phyloP scores from a whole-genome alignment of 2,797 vertebrate genomes.

The Hippocampus kuda region DNA sequence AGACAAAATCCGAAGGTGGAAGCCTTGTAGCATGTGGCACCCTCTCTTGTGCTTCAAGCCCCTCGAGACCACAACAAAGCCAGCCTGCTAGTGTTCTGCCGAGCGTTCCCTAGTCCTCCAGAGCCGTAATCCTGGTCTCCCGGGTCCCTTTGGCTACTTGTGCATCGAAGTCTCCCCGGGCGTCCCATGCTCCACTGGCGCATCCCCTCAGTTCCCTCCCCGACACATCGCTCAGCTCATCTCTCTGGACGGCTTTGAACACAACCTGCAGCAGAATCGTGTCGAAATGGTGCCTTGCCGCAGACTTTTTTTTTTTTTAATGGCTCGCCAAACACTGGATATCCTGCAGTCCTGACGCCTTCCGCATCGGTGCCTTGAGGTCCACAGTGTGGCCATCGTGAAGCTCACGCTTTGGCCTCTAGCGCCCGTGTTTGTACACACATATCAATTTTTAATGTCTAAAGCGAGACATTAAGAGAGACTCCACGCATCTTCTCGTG shows the following conservation, averaged over 20 bases:
- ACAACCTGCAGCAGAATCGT: background rate
- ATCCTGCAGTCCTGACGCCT: background rate
- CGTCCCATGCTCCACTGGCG: background rate
- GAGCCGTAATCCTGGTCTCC: background rate
- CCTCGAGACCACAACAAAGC: constrained; percentile 1
- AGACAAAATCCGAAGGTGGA: background rate
- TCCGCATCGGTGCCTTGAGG: background rate
- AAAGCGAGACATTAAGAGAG: background rate
- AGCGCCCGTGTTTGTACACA: background rate
- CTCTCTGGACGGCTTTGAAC: background rate
- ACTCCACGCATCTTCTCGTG: no score
- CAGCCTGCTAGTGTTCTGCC: background rate
- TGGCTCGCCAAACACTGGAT: constrained; percentile 1
- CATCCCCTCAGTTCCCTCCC: background rate
- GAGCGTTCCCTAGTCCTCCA: background rate
- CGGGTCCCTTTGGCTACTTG: background rate
- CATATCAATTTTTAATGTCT: background rate
- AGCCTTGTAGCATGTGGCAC: background rate
- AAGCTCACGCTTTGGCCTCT: background rate
- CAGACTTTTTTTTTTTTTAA: background rate
- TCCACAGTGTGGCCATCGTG: background rate
- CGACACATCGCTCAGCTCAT: background rate
- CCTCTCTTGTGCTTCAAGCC: background rate
- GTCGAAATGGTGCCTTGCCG: background rate
- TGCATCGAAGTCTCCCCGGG: background rate